phyloP scores from a whole-genome alignment of 2,113 vertebrate genomes.

The Pandion haliaetus region DNA sequence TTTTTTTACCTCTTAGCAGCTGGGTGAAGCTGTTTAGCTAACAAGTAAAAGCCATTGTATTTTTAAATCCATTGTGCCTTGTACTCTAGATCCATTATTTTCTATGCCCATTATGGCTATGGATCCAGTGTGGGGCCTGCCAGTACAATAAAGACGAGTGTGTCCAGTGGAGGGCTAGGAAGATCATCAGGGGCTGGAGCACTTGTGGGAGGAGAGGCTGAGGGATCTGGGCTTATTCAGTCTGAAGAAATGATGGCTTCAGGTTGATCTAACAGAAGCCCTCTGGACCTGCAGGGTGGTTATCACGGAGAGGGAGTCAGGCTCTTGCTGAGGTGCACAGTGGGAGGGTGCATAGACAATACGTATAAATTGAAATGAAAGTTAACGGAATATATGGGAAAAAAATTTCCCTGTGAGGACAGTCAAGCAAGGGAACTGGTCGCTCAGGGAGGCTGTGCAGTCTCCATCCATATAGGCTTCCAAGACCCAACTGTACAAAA shows the following conservation, averaged over 20 bases:
- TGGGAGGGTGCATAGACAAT: background rate
- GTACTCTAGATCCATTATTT: background rate
- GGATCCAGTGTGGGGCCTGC: background rate
- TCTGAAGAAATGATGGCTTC: background rate
- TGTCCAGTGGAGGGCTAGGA: background rate
- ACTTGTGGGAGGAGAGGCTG: background rate
- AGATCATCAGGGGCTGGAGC: background rate
- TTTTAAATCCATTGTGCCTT: background rate
- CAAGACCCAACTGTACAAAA: background rate
- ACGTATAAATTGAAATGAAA: background rate
- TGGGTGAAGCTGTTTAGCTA: background rate
- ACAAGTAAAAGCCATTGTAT: background rate
- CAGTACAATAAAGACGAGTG: background rate
- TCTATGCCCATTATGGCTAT: rapidly evolving
- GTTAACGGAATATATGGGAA: background rate
- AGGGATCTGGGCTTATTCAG: background rate
- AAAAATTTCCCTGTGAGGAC: background rate
- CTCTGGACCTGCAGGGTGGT: too few relatives aligned
- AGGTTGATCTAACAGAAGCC: background rate
- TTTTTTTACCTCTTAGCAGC: background rate
- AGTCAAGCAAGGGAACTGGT: background rate
- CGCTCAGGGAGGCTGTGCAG: background rate
- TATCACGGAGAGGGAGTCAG: background rate
- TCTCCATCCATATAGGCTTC: background rate
- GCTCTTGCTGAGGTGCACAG: background rate